Conservation (phyloP, 2,797 vertebrate species). For the Denticeps clupeoides region DNA sequence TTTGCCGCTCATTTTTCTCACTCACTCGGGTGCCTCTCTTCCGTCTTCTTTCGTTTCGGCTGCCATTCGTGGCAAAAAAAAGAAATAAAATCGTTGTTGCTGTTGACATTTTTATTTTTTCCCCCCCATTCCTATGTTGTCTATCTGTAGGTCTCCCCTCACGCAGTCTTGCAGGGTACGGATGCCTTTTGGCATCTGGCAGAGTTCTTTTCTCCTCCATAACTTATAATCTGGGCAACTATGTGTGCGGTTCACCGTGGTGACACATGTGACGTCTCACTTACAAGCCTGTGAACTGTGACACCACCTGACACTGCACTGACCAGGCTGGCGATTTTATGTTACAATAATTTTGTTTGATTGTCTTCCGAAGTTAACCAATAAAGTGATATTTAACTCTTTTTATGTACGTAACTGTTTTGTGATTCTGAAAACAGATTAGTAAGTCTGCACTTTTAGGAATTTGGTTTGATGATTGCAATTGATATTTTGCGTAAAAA, state of each 20-base stretch:
- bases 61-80: too few species aligned
- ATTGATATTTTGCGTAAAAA: too few species aligned
- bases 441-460: too few species aligned
- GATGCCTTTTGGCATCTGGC: slow-evolving; percentile 50
- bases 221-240: slow-evolving; percentile 36
- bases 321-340: too few species aligned
- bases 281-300: background rate
- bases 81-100: too few species aligned
- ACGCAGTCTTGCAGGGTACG: slow-evolving; percentile 48
- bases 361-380: too few species aligned
- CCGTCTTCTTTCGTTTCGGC: slow-evolving; percentile 2
- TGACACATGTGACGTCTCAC: slow-evolving; percentile 28
- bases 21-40: slow-evolving; percentile 48
- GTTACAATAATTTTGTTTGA: too few species aligned
- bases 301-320: background rate
- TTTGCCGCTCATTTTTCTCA: slow-evolving; percentile 73
- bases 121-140: slow-evolving; percentile 18
- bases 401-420: too few species aligned
- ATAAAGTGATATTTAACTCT: too few species aligned
- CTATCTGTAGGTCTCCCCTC: too few species aligned
- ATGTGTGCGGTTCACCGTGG: slow-evolving; percentile 25
- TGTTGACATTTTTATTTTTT: slow-evolving; percentile 11
- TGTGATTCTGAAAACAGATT: too few species aligned
- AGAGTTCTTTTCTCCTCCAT: slow-evolving; percentile 45
- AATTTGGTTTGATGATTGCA: too few species aligned